Base-by-base conservation (phyloP, 2,888 invertebrate genomes). In the Nymphalis c-album region DNA sequence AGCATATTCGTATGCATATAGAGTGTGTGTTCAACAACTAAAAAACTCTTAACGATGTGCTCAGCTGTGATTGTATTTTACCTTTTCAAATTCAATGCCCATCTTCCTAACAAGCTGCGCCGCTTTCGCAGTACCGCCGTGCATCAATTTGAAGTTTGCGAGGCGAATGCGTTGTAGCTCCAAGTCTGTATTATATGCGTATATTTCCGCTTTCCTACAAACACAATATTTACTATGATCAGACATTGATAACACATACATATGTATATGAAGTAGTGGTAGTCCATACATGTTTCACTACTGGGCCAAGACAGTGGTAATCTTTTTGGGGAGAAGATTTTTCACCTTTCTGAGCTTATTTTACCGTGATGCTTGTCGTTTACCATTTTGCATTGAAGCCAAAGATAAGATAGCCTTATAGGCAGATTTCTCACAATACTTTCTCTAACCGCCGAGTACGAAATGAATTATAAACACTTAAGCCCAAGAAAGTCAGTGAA, bases 11-110 rank as follows among this genome's bases (percentile, higher is more conserved):
- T 18, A 20, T 2, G 18, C 18, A 20, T 20, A 18, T 18, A 50
- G 8, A 50, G 18, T 31, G 26, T 6, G 26, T 18, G n/a, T 10
- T 50, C 18, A 26, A 22, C 20, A 16, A 3, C 51, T n/a, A 26
- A 26, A 51, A 51, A 51, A 31, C 53, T 22, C 53, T n/a, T 26
- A 26, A 55, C 17, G n/a, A 26, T n/a, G n/a, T 55, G 8, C 26
- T 17, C 22, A 53, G 16, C 17, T 31, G 13, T 26, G 31, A 26
- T 17, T 26, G 26, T 31, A 17, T 57, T 18, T 35, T 71, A 91
- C 92, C 85, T 87, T 91, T 75, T 91, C 91, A 66, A 91, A 90
- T 71, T 90, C 90, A 0, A 71, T 0, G 46, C 90, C 91, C 90
- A 92, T 91, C 75, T 89, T 91, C 73, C 74, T 85, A 63, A 90